Evolutionary conservation across 2,797 vertebrate species (phyloP), one percentile per base, ranked within the genome.

Genomic region (Allobates femoralis): DNA sequence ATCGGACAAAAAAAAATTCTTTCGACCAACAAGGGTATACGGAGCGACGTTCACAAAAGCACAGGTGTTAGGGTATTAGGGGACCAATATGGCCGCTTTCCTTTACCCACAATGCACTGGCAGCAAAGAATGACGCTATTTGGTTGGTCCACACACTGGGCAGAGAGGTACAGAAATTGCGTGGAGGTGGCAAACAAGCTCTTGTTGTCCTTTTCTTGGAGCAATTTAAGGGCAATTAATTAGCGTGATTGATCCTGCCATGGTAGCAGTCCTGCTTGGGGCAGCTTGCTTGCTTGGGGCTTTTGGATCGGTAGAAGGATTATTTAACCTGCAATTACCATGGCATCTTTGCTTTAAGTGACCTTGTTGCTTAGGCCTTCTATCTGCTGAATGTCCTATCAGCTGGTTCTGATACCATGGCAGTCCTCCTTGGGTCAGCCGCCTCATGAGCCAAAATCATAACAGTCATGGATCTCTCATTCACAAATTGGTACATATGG

Each of bases 31-130:
- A 89, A 96, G 94, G 95, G 96, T 95, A 79, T 96, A 97, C 96
- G 96, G 95, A 96, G 96, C 95, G 96, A 97, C 95, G 93, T 96
- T 97, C 96, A 97, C 97, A 92, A 96, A 97, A 97, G 96, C 96
- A 96, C 96, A 94, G 96, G 94, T 95, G 94, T 95, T 93, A 92
- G 93, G 90, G 92, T 89, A 84, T 89, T 3, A 6, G 93, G 91
- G 95, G 90, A 93, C 95, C 95, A 95, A 95, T 93, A 94, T 93
- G 95, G 95, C 95, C 95, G 94, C 96, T 95, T 96, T 95, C 95
- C 95, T 95, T 95, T 92, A 94, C 96, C 96, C 96, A 96, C 96
- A 94, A 96, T 94, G 96, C 96, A 96, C 96, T 95, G 96, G 96
- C 96, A 96, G 96, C 96, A 95, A 96, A 96, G 96, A 95, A 95